Evolutionary conservation across 2,113 vertebrate species (phyloP).

Genomic region (Podiceps cristatus): DNA sequence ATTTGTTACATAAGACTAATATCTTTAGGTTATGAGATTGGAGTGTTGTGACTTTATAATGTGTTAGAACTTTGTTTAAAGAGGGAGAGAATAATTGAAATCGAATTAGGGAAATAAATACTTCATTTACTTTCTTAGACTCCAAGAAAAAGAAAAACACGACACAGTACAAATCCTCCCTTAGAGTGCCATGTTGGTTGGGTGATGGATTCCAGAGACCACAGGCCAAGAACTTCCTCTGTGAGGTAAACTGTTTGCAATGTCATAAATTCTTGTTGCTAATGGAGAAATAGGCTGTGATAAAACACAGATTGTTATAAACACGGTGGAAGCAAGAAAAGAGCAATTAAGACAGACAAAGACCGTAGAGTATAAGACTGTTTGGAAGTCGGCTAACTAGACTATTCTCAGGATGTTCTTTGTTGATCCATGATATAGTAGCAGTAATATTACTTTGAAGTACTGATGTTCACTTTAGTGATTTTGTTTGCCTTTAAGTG

Average conservation of each 20-base stretch:
- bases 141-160: constrained; percentile 92
- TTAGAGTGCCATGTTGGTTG: constrained; percentile 93
- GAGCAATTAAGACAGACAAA: not conserved
- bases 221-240: constrained; percentile 85
- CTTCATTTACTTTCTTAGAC: constrained; percentile 76
- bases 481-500: not conserved
- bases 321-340: not conserved
- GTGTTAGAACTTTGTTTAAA: constrained; percentile 11
- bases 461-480: not conserved
- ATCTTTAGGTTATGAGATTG: constrained; percentile 5
- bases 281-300: not conserved
- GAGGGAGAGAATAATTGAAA: not conserved
- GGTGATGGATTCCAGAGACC: constrained; percentile 97
- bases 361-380: not conserved
- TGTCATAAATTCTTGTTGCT: not conserved
- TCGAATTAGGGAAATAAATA: constrained; percentile 52
- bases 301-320: not conserved
- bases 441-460: not conserved
- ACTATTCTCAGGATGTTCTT: fast-evolving
- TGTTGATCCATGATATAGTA: not conserved
- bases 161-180: constrained; percentile 91
- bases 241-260: constrained; percentile 80
- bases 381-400: not conserved
- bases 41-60: constrained; percentile 50
- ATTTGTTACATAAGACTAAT: not conserved